A percentile compares a stretch with the other conserved stretches of the same genome.
These are phyloP conservation scores for Melanotaenia boesemani DNA, from an alignment of 2,797 vertebrate genomes.

Conservation along the genomic window DNA sequence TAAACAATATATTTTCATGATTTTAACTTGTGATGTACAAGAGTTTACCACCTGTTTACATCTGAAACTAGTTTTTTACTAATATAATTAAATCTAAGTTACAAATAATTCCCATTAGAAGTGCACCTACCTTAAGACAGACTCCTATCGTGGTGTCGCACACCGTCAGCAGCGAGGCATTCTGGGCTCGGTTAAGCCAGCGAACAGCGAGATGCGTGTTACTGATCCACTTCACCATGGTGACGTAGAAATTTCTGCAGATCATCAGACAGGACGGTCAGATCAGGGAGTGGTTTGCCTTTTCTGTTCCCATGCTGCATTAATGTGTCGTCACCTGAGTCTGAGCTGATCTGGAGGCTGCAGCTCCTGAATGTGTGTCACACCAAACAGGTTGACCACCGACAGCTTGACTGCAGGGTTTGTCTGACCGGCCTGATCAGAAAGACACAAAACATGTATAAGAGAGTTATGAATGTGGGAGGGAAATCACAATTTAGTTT, in stretches of 20 bases:
- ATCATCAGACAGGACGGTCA: not conserved
- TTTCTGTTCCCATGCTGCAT: not conserved
- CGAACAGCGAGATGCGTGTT: constrained; percentile 91
- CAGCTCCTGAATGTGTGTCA: constrained; percentile 93
- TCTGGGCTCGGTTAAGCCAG: constrained; percentile 94
- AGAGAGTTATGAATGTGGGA: too few species aligned
- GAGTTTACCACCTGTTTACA: too few species aligned
- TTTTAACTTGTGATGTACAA: not conserved
- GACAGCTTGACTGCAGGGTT: constrained; percentile 92
- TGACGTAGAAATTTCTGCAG: constrained; percentile 92
- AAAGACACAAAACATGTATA: not conserved
- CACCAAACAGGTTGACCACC: constrained; percentile 95
- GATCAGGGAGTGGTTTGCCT: not conserved
- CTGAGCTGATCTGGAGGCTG: constrained; percentile 91
- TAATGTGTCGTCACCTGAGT: constrained; percentile 80
- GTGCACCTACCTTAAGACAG: constrained; percentile 79
- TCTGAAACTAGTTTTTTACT: not conserved
- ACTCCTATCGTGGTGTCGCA: constrained; percentile 91
- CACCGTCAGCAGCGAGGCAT: constrained; percentile 90
- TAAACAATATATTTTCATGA: not conserved
- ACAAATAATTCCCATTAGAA: not conserved
- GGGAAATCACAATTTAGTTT: too few species aligned
- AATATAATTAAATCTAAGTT: not conserved
- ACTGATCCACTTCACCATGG: constrained; percentile 96
- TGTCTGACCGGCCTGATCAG: constrained; percentile 90